Evolutionary conservation across 2,888 invertebrate species (phyloP), one percentile per base, ranked within the genome.

Genomic region (Drosophila prolongata): DNA sequence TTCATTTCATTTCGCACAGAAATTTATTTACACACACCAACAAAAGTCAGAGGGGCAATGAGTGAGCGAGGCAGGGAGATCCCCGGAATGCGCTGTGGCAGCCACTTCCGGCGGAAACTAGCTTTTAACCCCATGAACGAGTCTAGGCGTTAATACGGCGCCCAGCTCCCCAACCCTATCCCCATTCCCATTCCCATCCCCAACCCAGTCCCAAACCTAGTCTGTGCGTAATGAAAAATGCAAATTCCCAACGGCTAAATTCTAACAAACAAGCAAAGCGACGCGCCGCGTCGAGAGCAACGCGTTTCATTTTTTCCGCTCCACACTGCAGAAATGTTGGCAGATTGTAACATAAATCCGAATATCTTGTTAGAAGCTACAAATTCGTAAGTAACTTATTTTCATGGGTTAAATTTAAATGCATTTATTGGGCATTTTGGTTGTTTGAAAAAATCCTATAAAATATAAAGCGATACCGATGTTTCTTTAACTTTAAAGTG

Each of bases 161-260:
- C 84, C 80, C 78, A 58, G 44, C 50, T 67, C 44, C 24, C 54
- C 50, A 55, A 38, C 35, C 43, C 70, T 14, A 27, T 34, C 38
- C 54, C 60, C 19, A 19, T 55, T 13, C n/a, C n/a, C n/a, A n/a
- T n/a, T n/a, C 49, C 40, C 50, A 24, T 34, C 40, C 53, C 61
- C 64, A 14, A 1, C 16, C 13, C 46, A 5, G 19, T 11, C 24
- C n/a, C 52, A 4, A 24, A 16, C 14, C 59, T 14, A 53, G 67
- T 57, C 54, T 70, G 59, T 84, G 83, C 81, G 89, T 90, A 90
- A 90, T 90, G 90, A 90, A 90, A 90, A 90, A 90, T 90, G 90
- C 89, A 90, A 90, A 90, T 90, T 90, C 90, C 90, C 90, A 86
- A 79, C 82, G 90, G 90, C 90, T 86, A 90, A 90, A 90, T 90